Percentiles rank a stretch among this genome's conserved stretches.
phyloP scores from a whole-genome alignment of 2,797 vertebrate genomes.

The Darevskia nairensis region DNA sequence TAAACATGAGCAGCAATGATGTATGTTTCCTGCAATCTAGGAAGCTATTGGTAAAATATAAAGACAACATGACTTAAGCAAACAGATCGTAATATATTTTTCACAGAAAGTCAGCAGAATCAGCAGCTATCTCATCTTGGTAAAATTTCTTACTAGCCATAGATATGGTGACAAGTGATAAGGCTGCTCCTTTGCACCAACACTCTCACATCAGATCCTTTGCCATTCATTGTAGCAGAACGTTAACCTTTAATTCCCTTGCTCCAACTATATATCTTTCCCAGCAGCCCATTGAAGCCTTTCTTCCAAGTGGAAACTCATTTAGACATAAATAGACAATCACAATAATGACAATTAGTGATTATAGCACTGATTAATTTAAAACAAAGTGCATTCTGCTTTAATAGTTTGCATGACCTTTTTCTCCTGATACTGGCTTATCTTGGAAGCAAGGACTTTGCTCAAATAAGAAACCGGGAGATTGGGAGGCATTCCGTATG shows the following conservation, averaged over 20 bases:
- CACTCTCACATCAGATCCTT: not conserved
- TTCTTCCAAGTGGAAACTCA: not conserved
- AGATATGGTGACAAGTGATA: not conserved
- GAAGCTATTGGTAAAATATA: not conserved
- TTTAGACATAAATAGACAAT: slow-evolving; percentile 6
- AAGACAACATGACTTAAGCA: not conserved
- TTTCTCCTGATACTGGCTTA: slow-evolving; percentile 7
- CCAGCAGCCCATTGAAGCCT: not conserved
- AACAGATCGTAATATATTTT: not conserved
- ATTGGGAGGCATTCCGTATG: slow-evolving; percentile 25
- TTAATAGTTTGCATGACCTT: slow-evolving; percentile 5
- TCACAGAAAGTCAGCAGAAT: not conserved
- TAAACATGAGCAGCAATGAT: not conserved
- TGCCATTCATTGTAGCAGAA: not conserved
- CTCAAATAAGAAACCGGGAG: slow-evolving; percentile 28
- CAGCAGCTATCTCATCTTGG: not conserved
- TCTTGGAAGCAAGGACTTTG: slow-evolving; percentile 28
- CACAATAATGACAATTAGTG: slow-evolving; percentile 1
- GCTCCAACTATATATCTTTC: not conserved
- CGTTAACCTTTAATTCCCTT: not conserved
- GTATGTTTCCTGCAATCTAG: not conserved
- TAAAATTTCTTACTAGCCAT: not conserved
- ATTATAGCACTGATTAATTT: slow-evolving; percentile 11
- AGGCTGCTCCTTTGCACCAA: not conserved
- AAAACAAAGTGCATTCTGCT: not conserved